Evolutionary conservation across 2,888 invertebrate species (phyloP), one percentile per base, ranked within the genome.

Genomic region (Tenthredo mesomela): DNA sequence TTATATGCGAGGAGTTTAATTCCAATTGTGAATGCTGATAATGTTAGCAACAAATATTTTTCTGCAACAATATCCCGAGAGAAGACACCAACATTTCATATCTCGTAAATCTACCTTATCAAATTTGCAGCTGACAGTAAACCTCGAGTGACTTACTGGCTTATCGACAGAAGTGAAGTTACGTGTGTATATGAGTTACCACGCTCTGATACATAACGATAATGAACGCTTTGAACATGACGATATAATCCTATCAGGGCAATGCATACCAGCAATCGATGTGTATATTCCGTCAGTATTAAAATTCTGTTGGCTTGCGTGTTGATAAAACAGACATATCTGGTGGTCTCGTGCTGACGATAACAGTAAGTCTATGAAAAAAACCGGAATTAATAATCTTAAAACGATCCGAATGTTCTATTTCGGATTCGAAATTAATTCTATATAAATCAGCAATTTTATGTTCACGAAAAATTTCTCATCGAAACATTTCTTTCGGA

Each of bases 161-260:
- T 71, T 71, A 71, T 40, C 71, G 43, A 71, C 71, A 43, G 43
- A 73, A 73, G 21, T 73, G n/a, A 73, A 73, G 15, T 29, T 29
- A n/a, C 5, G 1, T 21, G 21, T 37, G 1, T 15, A 40, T 33
- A 71, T n/a, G 5, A 15, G 47, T 71, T 40, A 6, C 40, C 70
- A 71, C 40, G 65, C 65, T 65, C 25, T n/a, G 25, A 21, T 21
- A 21, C 15, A 15, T n/a, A n/a, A 18, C n/a, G 3, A n/a, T 61
- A 29, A 29, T 25, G 10, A 1, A 21, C 12, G 12, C 67, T n/a
- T 50, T 50, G 1, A 67, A 71, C n/a, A 40, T 43, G 71, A 73
- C 43, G 71, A 43, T 43, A 43, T 43, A 21, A 61, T 21, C 25
- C 21, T 37, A 18, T 18, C 33, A n/a, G 33, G 70, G 40, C n/a